Evolutionary conservation across 2,888 invertebrate genomes (phyloP), one percentile per base, ranked within the genome.

Genomic region (Cheiracanthium punctorium): DNA sequence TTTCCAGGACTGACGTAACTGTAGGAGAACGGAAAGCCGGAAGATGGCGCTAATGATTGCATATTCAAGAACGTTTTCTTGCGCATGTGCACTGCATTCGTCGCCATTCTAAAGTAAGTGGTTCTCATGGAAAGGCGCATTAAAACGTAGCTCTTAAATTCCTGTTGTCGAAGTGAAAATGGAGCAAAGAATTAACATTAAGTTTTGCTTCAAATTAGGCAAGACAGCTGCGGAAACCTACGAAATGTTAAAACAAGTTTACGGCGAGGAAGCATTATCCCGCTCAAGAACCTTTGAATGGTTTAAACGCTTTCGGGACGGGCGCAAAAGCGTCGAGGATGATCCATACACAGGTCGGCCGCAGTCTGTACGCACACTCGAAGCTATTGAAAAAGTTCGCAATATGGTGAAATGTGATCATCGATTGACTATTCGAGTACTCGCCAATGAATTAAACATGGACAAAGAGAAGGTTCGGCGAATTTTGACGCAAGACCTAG

Each of bases 401-500:
- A 24, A 58, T 1, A 1, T 58, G 1, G 58, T 58, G 24, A 24
- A 1, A 58, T 58, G 5, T 1, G 58, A 58, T 58, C 24, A 24
- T 20, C 24, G 58, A 58, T 24, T 58, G 58, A 58, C 58, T 58
- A 58, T 58, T 58, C 58, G 2, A 58, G 24, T 58, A 37, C 37
- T 58, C 24, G 58, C 58, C 58, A 58, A 24, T 24, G 72, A 17
- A 52, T 4, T 52, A 52, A 73, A 73, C 30, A 73, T 48, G 7
- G n/a, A 37, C 30, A 52, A 52, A n/a, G 10, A 43, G 14, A 8
- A 1, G n/a, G 71, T n/a, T 17, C 43, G 28, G 43, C 71, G 28
- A 71, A 71, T 43, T 71, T 43, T 71, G 41, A 73, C 52, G 43
- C 52, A 30, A 73, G 33, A 64, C 74, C 32, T 24, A 58, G 58